Evolutionary conservation across 2,888 invertebrate species (phyloP), one percentile per base, ranked within the genome.

Genomic region (Microchrysa polita): DNA sequence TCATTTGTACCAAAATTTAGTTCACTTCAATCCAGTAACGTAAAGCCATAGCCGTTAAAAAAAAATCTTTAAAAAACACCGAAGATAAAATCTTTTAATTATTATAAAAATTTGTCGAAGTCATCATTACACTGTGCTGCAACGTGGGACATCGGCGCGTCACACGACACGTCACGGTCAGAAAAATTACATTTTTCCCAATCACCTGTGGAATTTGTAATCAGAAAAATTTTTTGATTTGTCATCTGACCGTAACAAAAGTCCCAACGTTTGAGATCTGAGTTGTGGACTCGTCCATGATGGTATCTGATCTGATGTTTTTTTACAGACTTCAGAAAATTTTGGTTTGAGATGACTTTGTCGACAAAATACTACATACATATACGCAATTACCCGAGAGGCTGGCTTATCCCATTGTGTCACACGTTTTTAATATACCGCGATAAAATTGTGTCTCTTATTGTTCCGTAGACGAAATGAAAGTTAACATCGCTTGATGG

Each of bases 201-300:
- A 61, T 61, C 61, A 61, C 23, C 40, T 61, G 40, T 40, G 40
- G 61, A 61, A 61, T 61, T 61, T 40, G 4, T 27, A 23, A 34
- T 23, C 22, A 55, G 27, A n/a, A 27, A 27, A 40, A 61, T 61
- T 22, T 61, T 40, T 61, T 61, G 61, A 61, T 61, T 61, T 61
- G 61, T 61, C 61, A 61, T 61, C 16, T 61, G 40, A 61, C 61
- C 61, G 61, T 61, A 61, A 40, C 61, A n/a, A 61, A 61, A 18
- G 27, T 34, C 61, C 34, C n/a, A 61, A 61, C 40, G n/a, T 61
- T n/a, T 61, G 61, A n/a, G 7, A n/a, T 61, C 61, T 34, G n/a
- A n/a, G n/a, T n/a, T 61, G 61, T 40, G 14, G 22, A 5, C 12
- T 34, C 7, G 59, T 14, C 59, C n/a, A 52, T 4, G 52, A 5